These are phyloP conservation scores for Hoplostethus mediterraneus DNA, from an alignment of 2,797 vertebrate genomes.

Conservation along the genomic window DNA sequence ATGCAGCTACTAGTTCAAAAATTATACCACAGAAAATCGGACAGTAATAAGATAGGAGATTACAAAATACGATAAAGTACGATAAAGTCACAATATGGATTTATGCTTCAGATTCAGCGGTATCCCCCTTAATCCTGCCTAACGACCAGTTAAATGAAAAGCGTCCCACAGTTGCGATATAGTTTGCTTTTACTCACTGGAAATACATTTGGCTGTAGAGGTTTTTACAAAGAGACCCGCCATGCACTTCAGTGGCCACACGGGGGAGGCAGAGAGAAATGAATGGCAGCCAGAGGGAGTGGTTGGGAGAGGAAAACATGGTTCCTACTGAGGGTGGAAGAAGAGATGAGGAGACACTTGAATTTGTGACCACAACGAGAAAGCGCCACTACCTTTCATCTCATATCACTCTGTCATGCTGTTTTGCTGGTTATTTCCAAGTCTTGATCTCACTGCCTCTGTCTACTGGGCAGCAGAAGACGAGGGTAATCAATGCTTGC, in stretches of 20 bases:
- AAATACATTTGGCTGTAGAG: too few species aligned
- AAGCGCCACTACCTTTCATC: slow-evolving; percentile 42
- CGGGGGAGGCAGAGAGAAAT: slow-evolving; percentile 69
- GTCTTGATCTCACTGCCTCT: slow-evolving; percentile 38
- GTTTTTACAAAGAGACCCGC: neutral
- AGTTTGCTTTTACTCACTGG: neutral
- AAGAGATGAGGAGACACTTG: slow-evolving; percentile 35
- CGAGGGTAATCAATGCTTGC: slow-evolving; percentile 54
- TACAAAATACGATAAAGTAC: too few species aligned
- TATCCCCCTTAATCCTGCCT: too few species aligned
- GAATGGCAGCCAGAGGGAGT: slow-evolving; percentile 64
- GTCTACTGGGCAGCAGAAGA: slow-evolving; percentile 42
- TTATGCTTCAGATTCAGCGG: too few species aligned
- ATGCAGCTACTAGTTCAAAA: too few species aligned
- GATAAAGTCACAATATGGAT: too few species aligned
- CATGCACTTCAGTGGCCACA: slow-evolving; percentile 20
- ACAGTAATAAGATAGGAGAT: too few species aligned
- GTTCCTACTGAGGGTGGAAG: slow-evolving; percentile 32
- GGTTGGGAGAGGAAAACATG: slow-evolving; percentile 61
- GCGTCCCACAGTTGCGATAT: too few species aligned
- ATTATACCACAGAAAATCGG: too few species aligned
- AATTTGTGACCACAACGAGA: slow-evolving; percentile 49
- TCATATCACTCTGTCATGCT: slow-evolving; percentile 30
- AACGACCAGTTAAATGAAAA: too few species aligned
- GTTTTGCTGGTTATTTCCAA: slow-evolving; percentile 33